Evolutionary conservation across 2,797 vertebrate genomes (phyloP), one percentile per base, ranked within the genome.

Genomic region (Prionace glauca): DNA sequence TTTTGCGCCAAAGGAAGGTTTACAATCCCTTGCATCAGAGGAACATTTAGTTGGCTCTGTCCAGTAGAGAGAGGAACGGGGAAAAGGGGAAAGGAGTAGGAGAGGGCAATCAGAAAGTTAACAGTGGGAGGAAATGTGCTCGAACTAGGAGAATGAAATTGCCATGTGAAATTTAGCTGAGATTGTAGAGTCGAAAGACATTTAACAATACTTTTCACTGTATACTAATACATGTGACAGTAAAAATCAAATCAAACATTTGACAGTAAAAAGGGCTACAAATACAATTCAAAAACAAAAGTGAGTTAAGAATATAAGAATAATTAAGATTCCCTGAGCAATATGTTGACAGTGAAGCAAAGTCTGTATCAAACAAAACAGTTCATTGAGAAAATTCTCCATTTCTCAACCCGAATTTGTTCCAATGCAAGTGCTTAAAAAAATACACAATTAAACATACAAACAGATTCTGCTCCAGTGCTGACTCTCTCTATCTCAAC

Each of bases 1-100:
- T 20, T 41, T 41, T 18, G 22, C 16, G 7, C n/a, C 41, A 14
- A 0, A 0, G 14, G 41, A 41, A 36, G 79, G n/a, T 41, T 81
- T 81, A 16, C 16, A 41, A 81, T 1, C 20, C 4, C 16, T 14
- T 5, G 79, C 3, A 3, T 32, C 29, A 1, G 29, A 16, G 22
- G 50, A 50, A 22, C 7, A 11, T 8, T 11, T 0, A 88, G 20
- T 60, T 26, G 26, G 0, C 0, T 88, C 3, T 60, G 14, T 20
- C 12, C 50, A 14, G 26, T 2, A 60, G 86, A n/a, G 14, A 56
- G 95, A 93, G 94, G 56, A 95, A 41, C 20, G 26, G 26, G 71
- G 29, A 7, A 72, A 45, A 95, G 93, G 95, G 92, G 56, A 94
- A 41, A 95, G 96, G 36, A 56, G 96, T 8, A 95, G 84, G 84